Evolutionary conservation across 2,113 vertebrate species (phyloP).

Genomic region (Silurus asotus): DNA sequence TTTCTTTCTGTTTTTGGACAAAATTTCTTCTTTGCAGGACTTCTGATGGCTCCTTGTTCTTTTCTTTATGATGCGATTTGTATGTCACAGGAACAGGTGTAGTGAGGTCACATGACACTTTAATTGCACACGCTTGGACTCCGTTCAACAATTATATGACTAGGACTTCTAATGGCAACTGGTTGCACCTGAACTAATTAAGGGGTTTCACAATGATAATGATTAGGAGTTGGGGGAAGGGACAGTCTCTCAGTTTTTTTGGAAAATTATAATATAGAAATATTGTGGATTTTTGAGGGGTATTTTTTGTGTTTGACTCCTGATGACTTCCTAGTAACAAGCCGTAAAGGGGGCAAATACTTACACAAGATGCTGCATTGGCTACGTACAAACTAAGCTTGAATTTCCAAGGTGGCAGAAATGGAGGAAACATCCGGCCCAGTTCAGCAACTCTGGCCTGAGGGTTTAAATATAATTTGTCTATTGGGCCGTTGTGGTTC

Average conservation of each 20-base stretch:
- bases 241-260: not conserved
- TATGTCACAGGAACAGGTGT: not conserved
- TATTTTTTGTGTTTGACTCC: not conserved
- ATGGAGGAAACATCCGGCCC: not conserved
- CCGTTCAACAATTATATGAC: not conserved
- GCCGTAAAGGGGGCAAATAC: not conserved
- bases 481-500: constrained; percentile 47
- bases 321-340: not conserved
- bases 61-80: not conserved
- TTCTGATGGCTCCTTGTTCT: not conserved
- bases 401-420: constrained; percentile 2
- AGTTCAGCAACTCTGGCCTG: constrained; percentile 21
- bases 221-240: not conserved
- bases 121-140: not conserved
- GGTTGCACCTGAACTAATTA: not conserved
- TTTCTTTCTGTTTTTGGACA: not conserved
- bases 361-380: not conserved
- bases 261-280: not conserved
- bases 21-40: not conserved
- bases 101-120: not conserved
- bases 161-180: not conserved
- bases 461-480: not conserved
- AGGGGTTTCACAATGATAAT: not conserved
- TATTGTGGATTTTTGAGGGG: not conserved
- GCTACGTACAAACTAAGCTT: constrained; percentile 7